phyloP scores from a whole-genome alignment of 1,140 invertebrate genomes.

The Reticulitermes speratus region DNA sequence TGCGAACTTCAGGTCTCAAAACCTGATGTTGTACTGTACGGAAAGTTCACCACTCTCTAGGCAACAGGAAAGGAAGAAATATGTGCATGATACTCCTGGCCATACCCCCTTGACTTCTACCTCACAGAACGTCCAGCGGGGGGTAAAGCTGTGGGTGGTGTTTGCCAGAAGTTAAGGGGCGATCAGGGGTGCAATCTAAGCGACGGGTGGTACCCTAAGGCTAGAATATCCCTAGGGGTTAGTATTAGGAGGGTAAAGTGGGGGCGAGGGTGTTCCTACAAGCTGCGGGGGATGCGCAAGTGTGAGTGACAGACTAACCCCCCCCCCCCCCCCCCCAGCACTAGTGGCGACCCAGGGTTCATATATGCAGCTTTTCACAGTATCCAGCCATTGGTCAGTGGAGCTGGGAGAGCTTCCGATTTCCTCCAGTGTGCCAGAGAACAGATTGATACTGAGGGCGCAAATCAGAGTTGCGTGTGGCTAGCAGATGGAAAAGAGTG shows the following conservation, averaged over 20 bases:
- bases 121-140: not conserved
- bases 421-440: not conserved
- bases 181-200: not conserved
- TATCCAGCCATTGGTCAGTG: not conserved
- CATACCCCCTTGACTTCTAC: not conserved
- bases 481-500: no score
- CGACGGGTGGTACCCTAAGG: not conserved
- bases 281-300: not conserved
- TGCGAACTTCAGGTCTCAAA: no score
- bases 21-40: no score
- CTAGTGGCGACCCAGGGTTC: not conserved
- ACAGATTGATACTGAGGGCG: not conserved
- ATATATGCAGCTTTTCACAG: conserved; percentile 1
- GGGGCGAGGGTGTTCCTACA: not conserved
- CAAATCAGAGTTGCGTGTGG: not conserved
- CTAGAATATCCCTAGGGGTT: not conserved
- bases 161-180: not conserved
- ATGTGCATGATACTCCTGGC: not conserved
- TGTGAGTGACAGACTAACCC: not conserved
- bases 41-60: not conserved
- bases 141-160: not conserved
- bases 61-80: not conserved
- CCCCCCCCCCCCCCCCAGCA: no score
- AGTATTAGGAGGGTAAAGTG: not conserved
- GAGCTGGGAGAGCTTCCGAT: not conserved